Base-by-base conservation (phyloP, 2,888 invertebrate genomes). In the Luperina nickerlii region DNA sequence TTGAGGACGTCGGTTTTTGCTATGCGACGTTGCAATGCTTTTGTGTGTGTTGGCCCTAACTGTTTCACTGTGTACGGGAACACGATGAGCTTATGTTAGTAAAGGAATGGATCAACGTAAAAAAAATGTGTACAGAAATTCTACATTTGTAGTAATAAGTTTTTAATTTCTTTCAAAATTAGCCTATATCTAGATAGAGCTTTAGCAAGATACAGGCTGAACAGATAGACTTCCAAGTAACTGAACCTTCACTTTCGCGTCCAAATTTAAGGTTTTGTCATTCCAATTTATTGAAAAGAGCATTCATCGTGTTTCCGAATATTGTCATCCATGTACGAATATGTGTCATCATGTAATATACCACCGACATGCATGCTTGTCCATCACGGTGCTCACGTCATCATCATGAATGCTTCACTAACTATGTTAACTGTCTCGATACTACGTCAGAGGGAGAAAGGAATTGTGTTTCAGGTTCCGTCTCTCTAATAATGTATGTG, bases 301-400 rank as follows among this genome's bases (percentile, higher is more conserved):
- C 20, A 48, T 42, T 62, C 15, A 79, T 81, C 66, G 68, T 84
- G 79, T 73, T 62, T 78, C 45, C 65, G 75, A 74, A 79, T 79
- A 42, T 79, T 81, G 15, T 82, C 78, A 27, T 32, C 38, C 65
- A 76, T 84, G 76, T 83, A 82, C n/a, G 62, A 81, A 76, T 81
- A 60, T 62, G 27, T 85, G 42, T 75, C n/a, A 57, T 66, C 54
- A 81, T 79, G 86, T 88, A 74, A 72, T 72, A 73, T 71, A 68
- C 66, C 78, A 72, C 71, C 66, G 68, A 74, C 78, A 76, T 84
- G 90, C 90, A 91, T 90, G 90, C 91, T 91, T 87, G 79, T 85
- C 74, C 74, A 74, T 79, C 78, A 79, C 84, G 72, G 79, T 81
- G 83, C 80, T 79, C 88, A 85, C 84, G 72, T 85, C 84, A 86